A percentile compares a stretch with the other conserved stretches of the same genome.
phyloP scores from a whole-genome alignment of 2,888 invertebrate species.

The Apomyelois bistriatella region DNA sequence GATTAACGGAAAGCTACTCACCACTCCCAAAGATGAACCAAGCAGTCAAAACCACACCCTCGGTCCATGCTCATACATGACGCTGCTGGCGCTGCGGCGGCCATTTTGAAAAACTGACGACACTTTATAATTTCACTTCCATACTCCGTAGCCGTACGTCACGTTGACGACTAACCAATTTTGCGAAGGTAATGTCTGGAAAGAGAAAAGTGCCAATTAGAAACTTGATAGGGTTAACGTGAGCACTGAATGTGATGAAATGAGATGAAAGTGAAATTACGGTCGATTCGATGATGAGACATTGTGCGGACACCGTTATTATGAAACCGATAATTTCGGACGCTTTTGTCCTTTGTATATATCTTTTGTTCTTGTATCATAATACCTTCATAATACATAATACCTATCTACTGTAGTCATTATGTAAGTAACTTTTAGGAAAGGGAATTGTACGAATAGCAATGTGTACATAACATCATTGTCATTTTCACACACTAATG shows the following conservation, averaged over 20 bases:
- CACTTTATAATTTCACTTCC: conserved; percentile 40
- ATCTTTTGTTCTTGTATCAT: neutral
- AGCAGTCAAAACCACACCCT: conserved; percentile 74
- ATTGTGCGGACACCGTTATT: conserved; percentile 18
- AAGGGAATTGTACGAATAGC: neutral
- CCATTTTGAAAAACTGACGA: conserved; percentile 48
- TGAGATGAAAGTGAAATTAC: conserved; percentile 55
- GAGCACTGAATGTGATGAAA: conserved; percentile 28
- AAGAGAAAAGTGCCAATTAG: conserved; percentile 63
- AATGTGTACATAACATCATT: too few species aligned
- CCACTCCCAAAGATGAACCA: conserved; percentile 74
- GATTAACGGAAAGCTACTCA: conserved; percentile 36
- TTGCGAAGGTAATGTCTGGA: conserved; percentile 50
- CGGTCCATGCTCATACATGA: conserved; percentile 69
- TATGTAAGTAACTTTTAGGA: neutral
- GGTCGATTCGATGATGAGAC: conserved; percentile 11
- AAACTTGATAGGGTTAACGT: conserved; percentile 32
- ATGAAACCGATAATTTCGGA: conserved; percentile 3
- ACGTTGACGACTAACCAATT: conserved; percentile 32
- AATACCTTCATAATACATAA: neutral
- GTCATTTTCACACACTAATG: neutral
- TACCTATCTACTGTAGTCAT: neutral
- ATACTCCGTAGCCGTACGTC: conserved; percentile 19
- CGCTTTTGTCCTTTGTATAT: neutral
- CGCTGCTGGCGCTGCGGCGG: conserved; percentile 56